These are phyloP conservation scores for Trialeurodes vaporariorum DNA, from an alignment of 1,140 invertebrate species.

Conservation along the genomic window DNA sequence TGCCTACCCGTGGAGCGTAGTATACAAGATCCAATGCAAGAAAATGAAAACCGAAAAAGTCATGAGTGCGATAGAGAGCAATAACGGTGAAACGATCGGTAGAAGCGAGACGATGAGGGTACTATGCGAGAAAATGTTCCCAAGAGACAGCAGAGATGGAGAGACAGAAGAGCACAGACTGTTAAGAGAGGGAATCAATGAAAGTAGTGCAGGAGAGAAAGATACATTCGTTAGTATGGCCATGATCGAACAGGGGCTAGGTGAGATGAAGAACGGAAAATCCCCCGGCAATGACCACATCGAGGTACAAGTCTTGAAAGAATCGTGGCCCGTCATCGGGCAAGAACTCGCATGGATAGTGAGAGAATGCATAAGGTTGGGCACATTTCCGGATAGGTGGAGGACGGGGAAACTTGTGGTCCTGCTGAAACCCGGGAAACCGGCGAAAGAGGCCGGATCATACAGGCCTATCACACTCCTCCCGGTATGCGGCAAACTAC, in stretches of 20 bases:
- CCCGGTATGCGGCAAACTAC: slow-evolving; percentile 18
- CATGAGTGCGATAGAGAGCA: neutral
- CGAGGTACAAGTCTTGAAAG: neutral
- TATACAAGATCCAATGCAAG: neutral
- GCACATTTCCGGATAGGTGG: neutral
- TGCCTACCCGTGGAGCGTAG: neutral
- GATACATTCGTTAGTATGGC: too few species aligned
- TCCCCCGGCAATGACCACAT: neutral
- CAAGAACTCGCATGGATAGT: neutral
- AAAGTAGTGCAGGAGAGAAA: neutral
- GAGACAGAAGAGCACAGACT: neutral
- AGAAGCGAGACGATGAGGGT: neutral
- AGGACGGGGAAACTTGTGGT: slow-evolving; percentile 10
- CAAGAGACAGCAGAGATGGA: neutral
- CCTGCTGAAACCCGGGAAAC: slow-evolving; percentile 18
- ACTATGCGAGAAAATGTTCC: neutral
- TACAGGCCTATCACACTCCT: slow-evolving; percentile 23
- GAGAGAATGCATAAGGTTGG: neutral
- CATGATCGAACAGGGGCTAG: too few species aligned
- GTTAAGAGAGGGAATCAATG: neutral
- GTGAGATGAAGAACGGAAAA: too few species aligned
- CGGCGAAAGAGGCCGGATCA: neutral
- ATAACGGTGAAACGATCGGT: neutral
- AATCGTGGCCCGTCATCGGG: neutral
- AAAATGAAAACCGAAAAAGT: neutral